Evolutionary conservation across 2,113 vertebrate genomes (phyloP), one percentile per base, ranked within the genome.

Genomic region (Xenopus laevis): DNA sequence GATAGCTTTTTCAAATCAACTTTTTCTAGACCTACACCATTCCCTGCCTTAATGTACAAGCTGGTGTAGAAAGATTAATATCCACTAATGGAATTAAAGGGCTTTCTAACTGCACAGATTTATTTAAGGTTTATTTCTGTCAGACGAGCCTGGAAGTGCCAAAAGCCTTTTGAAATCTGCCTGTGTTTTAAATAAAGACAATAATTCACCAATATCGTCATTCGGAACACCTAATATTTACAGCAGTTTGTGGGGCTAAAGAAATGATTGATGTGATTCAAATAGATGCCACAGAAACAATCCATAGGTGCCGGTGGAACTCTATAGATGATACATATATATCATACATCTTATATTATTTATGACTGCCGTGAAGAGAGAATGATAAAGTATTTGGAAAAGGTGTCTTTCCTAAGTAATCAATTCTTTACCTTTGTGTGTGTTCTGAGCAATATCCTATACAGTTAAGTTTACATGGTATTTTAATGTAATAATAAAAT

Each of bases 251-350:
- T 59, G 53, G 71, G 7, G 46, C 33, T 61, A 44, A 75, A 46
- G 72, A 68, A 59, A 68, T 68, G 72, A 68, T 75, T 68, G 60
- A 75, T 68, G 68, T 75, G 72, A 68, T 75, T 68, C 58, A 67
- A 61, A 50, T 30, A 60, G 55, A 60, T 68, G 57, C 72, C 60
- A 46, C 52, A 62, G 60, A 75, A 75, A 75, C 72, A 68, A 75
- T 75, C 65, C 72, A 68, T 75, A 75, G 68, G 33, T 75, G 72
- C 45, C 57, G 61, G 52, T 17, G 18, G 72, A 68, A 66, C 57
- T 50, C 65, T 75, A 68, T 68, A 60, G 65, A 75, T 75, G 60
- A 57, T 62, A 47, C 66, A 60, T 68, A 68, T 68, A 75, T 75
- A 65, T 68, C 72, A 40, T 68, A 60, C 57, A 68, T 68, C 72